Evolutionary conservation across 2,888 invertebrate genomes (phyloP), one percentile per base, ranked within the genome.

Genomic region (Alcis repandata): DNA sequence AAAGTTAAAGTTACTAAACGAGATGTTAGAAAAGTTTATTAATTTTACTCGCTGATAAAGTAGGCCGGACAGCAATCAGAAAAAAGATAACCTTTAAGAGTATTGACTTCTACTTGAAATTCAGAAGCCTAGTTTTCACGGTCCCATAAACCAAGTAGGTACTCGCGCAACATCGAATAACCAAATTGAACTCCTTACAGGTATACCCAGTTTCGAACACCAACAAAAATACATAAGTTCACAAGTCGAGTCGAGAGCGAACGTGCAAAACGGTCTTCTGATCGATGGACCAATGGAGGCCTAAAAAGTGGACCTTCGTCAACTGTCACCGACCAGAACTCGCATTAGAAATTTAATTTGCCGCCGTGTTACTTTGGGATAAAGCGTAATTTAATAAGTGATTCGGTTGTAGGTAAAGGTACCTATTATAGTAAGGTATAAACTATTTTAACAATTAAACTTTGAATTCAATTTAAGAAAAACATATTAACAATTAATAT

Each of bases 261-360:
- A 61, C 64, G 67, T 66, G 62, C 67, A 69, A 70, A 71, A 68
- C 67, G 68, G 65, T 69, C 59, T n/a, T 51, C 63, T 75, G 76
- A 77, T 75, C 72, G 74, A 75, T 75, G 72, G 68, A 72, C 72
- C 72, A 59, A 67, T 64, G 70, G 74, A 75, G 73, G 75, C 74
- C 72, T 72, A 79, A 79, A 78, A 79, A 78, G 75, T 72, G 72
- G 76, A 88, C 86, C 89, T 82, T 88, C 89, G 88, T 89, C 89
- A 89, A 80, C 87, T 89, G 89, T 88, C 89, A 87, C 77, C 78
- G 75, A 70, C 82, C 79, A 79, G 76, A 78, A 79, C 78, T 76
- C 75, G 76, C 76, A 76, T 81, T 82, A 78, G 82, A 88, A 89
- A 89, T 89, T 89, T 87, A 89, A 89, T 89, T 89, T 88, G 79